phyloP scores from a whole-genome alignment of 2,113 vertebrate species.

The Stegastes partitus region DNA sequence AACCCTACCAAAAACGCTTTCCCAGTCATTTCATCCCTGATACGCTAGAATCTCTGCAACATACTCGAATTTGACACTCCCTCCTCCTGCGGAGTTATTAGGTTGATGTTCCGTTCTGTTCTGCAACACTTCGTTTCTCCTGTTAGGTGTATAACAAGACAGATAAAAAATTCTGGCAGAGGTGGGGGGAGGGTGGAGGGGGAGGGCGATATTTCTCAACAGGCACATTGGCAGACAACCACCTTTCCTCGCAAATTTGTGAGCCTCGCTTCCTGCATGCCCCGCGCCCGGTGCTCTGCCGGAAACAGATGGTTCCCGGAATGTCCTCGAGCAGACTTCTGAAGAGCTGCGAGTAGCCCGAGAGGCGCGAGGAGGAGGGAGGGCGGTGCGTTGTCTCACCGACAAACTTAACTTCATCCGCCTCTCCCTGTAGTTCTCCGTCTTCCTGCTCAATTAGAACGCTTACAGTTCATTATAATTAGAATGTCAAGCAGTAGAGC shows the following conservation, averaged over 20 bases:
- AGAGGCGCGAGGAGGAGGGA: conserved; percentile 68
- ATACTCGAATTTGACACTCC: conserved; percentile 20
- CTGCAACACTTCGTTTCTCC: conserved; percentile 73
- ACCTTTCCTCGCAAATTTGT: conserved; percentile 85
- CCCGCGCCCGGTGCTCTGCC: conserved; percentile 66
- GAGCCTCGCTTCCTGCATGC: conserved; percentile 83
- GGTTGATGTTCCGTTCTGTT: conserved; percentile 38
- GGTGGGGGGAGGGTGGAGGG: conserved; percentile 8
- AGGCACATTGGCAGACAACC: conserved; percentile 82
- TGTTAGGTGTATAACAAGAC: conserved; percentile 62
- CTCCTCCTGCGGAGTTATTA: conserved; percentile 29
- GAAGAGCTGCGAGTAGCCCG: conserved; percentile 80
- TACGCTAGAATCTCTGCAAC: conserved; percentile 3
- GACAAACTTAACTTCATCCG: conserved; percentile 68
- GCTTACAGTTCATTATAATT: conserved; percentile 23
- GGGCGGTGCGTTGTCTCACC: conserved; percentile 19
- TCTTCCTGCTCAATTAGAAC: conserved; percentile 37
- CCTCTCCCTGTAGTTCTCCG: conserved; percentile 30
- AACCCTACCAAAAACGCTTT: conserved; percentile 15
- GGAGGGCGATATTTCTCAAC: conserved; percentile 75
- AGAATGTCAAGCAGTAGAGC: conserved; percentile 10
- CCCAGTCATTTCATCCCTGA: conserved; percentile 15
- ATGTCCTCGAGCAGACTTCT: conserved; percentile 85
- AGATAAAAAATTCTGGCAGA: conserved; percentile 63
- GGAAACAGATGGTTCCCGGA: conserved; percentile 89